A percentile compares a stretch with the other conserved stretches of the same genome.
Conservation (phyloP, 2,797 vertebrate species). For the Trachops cirrhosus region DNA sequence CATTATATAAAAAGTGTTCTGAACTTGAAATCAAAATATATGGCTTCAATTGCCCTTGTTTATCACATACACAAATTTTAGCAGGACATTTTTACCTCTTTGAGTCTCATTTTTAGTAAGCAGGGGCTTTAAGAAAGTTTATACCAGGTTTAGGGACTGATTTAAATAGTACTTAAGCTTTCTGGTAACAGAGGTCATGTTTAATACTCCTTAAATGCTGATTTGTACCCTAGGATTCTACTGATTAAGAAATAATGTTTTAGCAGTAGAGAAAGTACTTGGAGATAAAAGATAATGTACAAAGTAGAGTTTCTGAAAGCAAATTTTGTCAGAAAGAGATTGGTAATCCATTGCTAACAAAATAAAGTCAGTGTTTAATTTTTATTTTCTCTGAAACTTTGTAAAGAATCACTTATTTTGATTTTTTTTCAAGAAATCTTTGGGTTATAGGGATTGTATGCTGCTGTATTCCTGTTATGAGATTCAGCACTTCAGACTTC, state of each 20-base stretch:
- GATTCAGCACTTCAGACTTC: neutral
- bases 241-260: neutral
- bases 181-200: neutral
- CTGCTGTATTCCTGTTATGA: neutral
- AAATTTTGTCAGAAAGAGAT: neutral
- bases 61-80: neutral
- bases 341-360: neutral
- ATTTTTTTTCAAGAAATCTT: neutral
- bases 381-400: neutral
- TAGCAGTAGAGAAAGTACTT: neutral
- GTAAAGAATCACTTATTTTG: neutral
- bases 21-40: neutral
- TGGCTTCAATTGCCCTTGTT: neutral
- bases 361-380: neutral
- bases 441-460: neutral
- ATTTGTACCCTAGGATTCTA: neutral
- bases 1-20: neutral
- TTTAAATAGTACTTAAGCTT: neutral
- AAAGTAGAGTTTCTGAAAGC: neutral
- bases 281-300: neutral
- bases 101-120: neutral
- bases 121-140: neutral
- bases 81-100: neutral
- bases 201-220: neutral
- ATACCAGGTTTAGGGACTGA: neutral